These are phyloP conservation scores for Alcedo quadribrachys DNA, from an alignment of 2,797 vertebrate species.

Conservation along the genomic window DNA sequence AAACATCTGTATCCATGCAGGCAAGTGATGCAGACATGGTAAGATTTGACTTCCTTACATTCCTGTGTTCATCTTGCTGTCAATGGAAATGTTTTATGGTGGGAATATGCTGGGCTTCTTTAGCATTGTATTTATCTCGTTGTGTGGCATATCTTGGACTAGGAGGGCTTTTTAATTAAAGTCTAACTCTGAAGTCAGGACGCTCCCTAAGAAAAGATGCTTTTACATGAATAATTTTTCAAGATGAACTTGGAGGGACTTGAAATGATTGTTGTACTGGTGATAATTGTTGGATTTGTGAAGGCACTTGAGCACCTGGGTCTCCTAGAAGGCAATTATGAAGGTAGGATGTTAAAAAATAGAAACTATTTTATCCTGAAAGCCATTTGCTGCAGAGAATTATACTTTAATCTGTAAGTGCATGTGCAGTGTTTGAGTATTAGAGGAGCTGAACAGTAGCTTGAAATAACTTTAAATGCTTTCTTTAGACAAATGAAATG, in stretches of 20 bases:
- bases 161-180: conserved; percentile 66
- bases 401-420: conserved; percentile 14
- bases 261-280: conserved; percentile 77
- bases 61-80: conserved; percentile 69
- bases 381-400: conserved; percentile 42
- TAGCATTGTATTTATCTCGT: conserved; percentile 52
- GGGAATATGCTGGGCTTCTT: conserved; percentile 62
- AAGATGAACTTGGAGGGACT: conserved; percentile 77
- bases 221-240: conserved; percentile 68
- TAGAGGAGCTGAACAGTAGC: conserved; percentile 18
- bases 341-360: conserved; percentile 72
- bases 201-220: conserved; percentile 59
- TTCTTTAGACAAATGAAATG: background rate
- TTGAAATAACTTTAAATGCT: conserved; percentile 34
- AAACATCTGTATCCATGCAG: conserved; percentile 77
- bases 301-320: conserved; percentile 73
- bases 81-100: conserved; percentile 70
- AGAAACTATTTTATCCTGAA: conserved; percentile 32
- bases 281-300: conserved; percentile 77
- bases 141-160: conserved; percentile 44
- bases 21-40: conserved; percentile 77
- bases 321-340: conserved; percentile 71
- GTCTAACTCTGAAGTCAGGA: conserved; percentile 63
- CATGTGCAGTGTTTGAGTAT: background rate
- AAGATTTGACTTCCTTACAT: conserved; percentile 74